Base-by-base conservation (phyloP, 2,797 vertebrate species). In the Coilia nasus region DNA sequence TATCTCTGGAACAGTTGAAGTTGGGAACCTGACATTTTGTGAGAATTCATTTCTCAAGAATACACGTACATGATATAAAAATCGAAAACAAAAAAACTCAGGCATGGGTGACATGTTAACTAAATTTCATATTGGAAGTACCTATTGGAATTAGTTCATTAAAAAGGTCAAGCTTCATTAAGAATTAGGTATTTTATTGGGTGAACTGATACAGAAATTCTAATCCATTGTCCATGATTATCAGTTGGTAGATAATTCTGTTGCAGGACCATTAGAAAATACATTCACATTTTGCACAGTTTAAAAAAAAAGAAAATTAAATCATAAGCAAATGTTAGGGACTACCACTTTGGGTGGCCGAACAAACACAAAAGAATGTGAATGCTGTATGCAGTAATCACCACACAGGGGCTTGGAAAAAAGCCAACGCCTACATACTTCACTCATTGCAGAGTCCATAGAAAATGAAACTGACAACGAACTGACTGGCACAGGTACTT, bases 401-500 rank as follows among this genome's bases (percentile, higher is more conserved):
- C 71, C 71, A 78, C 71, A 78, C 31, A 78, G 31, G 31, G 15
- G 15, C 35, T 78, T 78, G 35, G 15, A n/a, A 41, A 41, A 78
- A 78, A 78, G 71, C 35, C 71, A 78, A 44, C 7, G 71, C 71
- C 71, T 78, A 78, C 71, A 41, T 78, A 31, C 71, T 78, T 44
- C 35, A 78, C 17, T 78, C 71, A 78, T 78, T 21, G 31, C 1
- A 44, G 35, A 78, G 35, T 78, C 19, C 71, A 78, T 10, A 78
- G 71, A 78, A 19, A 41, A 44, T 44, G 71, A 78, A 78, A 78
- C 31, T 19, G 41, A 44, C 19, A 35, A 41, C 44, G 71, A 78
- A 59, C 54, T 41, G 80, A 82, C 82, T 89, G 87, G 78, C 62
- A 84, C 86, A 82, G 56, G 54, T 60, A 21, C 71, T 78, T 31